Conservation (phyloP, 2,113 vertebrate genomes). For the Misgurnus anguillicaudatus region DNA sequence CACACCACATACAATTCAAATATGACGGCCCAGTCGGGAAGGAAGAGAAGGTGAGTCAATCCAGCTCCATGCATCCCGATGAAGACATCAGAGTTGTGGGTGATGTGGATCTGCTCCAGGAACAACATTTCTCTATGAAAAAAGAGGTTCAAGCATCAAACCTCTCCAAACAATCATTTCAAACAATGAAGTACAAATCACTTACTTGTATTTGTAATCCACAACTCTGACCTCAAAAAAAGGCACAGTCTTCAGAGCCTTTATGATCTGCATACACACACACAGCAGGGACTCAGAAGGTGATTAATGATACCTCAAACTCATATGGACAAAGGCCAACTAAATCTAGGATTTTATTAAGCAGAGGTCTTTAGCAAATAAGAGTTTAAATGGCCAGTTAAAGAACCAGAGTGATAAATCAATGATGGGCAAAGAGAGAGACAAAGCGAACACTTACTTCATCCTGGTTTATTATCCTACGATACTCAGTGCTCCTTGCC, state of each 20-base stretch:
- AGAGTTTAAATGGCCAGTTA: slow-evolving; percentile 68
- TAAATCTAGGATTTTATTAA: slow-evolving; percentile 64
- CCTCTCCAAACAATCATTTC: slow-evolving; percentile 24
- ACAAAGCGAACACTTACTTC: slow-evolving; percentile 77
- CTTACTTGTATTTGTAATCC: slow-evolving; percentile 97
- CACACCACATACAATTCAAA: slow-evolving; percentile 90
- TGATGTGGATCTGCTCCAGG: slow-evolving; percentile 87
- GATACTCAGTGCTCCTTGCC: slow-evolving; percentile 91
- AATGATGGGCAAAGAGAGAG: slow-evolving; percentile 53
- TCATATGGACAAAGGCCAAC: slow-evolving; percentile 57
- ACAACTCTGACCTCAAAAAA: slow-evolving; percentile 88
- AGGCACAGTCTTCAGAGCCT: slow-evolving; percentile 87
- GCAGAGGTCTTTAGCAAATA: slow-evolving; percentile 64
- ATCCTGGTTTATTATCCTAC: slow-evolving; percentile 91
- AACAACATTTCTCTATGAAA: slow-evolving; percentile 85
- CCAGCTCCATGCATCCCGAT: slow-evolving; percentile 98
- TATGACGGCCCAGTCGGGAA: slow-evolving; percentile 96
- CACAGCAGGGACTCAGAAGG: slow-evolving; percentile 37
- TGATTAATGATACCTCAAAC: slow-evolving; percentile 64
- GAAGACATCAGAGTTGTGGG: slow-evolving; percentile 96
- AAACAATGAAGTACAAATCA: slow-evolving; percentile 47
- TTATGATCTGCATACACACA: slow-evolving; percentile 81
- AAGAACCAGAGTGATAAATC: slow-evolving; percentile 67
- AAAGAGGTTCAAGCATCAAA: slow-evolving; percentile 22
- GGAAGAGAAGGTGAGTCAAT: slow-evolving; percentile 94